Conservation (phyloP, 2,797 vertebrate species). For the Chanos chanos region DNA sequence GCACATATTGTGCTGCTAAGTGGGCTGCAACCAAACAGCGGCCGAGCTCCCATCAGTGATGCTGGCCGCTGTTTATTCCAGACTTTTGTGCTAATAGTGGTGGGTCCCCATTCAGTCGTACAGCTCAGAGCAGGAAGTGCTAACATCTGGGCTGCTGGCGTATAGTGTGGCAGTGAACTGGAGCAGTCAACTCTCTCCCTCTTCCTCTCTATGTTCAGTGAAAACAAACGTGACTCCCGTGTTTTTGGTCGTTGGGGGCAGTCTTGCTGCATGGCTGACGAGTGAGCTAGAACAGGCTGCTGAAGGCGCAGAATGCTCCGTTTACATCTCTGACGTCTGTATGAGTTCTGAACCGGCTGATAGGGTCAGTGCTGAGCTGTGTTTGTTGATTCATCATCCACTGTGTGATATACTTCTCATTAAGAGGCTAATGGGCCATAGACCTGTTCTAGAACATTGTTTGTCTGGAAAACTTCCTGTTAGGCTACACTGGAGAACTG, state of each 20-base stretch:
- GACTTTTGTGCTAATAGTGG: slow-evolving; percentile 15
- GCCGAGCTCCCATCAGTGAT: neutral
- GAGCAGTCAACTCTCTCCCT: slow-evolving; percentile 38
- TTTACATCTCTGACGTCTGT: slow-evolving; percentile 28
- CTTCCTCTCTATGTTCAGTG: slow-evolving; percentile 41
- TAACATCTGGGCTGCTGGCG: slow-evolving; percentile 51
- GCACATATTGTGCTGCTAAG: neutral
- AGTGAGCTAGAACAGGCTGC: neutral
- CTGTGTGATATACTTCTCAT: slow-evolving; percentile 34
- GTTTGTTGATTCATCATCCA: slow-evolving; percentile 44
- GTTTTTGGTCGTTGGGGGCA: slow-evolving; percentile 31
- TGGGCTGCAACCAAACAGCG: slow-evolving; percentile 1
- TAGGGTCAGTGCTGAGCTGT: slow-evolving; percentile 33
- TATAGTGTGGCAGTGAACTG: slow-evolving; percentile 48
- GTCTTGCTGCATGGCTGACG: slow-evolving; percentile 3
- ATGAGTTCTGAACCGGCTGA: slow-evolving; percentile 21
- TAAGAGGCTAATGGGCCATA: slow-evolving; percentile 46
- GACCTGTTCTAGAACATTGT: slow-evolving; percentile 37
- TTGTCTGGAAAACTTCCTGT: slow-evolving; percentile 29
- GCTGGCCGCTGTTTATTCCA: slow-evolving; percentile 10
- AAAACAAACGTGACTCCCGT: slow-evolving; percentile 53
- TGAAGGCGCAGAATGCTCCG: neutral
- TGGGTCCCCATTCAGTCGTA: slow-evolving; percentile 21
- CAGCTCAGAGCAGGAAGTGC: slow-evolving; percentile 32
- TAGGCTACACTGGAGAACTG: slow-evolving; percentile 12